These are phyloP conservation scores for Cinara cedri DNA, from an alignment of 2,888 invertebrate genomes.

Conservation along the genomic window DNA sequence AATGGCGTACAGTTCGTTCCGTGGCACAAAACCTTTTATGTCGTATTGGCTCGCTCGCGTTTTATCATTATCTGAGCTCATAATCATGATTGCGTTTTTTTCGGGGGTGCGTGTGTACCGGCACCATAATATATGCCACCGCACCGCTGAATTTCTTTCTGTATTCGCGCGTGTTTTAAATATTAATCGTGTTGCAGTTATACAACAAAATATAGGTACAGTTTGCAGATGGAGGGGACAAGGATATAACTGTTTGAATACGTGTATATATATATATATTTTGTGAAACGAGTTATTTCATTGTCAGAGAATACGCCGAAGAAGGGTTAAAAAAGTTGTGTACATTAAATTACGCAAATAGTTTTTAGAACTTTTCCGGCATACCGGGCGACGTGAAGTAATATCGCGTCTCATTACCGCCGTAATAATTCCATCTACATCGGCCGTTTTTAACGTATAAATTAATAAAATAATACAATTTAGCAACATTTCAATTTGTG, in stretches of 20 bases:
- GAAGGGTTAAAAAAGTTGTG: slow-evolving; percentile 39
- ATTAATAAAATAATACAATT: slow-evolving; percentile 16
- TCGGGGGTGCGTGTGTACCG: too few relatives aligned
- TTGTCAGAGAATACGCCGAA: slow-evolving; percentile 1
- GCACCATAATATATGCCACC: too few relatives aligned
- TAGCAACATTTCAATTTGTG: too few relatives aligned
- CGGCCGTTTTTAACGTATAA: not conserved
- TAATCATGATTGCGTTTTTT: too few relatives aligned
- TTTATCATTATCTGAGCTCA: too few relatives aligned
- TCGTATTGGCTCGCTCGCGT: too few relatives aligned
- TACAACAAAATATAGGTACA: not conserved
- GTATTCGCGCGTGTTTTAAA: not conserved
- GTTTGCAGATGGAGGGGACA: too few relatives aligned
- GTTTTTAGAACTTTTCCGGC: slow-evolving; percentile 37
- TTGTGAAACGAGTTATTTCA: not conserved
- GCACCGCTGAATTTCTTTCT: too few relatives aligned
- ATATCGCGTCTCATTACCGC: slow-evolving; percentile 8
- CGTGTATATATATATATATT: not conserved
- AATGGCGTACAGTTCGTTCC: too few relatives aligned
- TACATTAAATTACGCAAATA: slow-evolving; percentile 37
- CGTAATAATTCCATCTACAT: not conserved
- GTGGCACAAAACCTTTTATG: too few relatives aligned
- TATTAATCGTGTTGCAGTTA: not conserved
- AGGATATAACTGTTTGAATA: not conserved
- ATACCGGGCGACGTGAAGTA: not conserved